Percentiles rank a stretch among this genome's conserved stretches.
Evolutionary conservation across 1,140 invertebrate species (phyloP).

Genomic region (Coptotermes formosanus): DNA sequence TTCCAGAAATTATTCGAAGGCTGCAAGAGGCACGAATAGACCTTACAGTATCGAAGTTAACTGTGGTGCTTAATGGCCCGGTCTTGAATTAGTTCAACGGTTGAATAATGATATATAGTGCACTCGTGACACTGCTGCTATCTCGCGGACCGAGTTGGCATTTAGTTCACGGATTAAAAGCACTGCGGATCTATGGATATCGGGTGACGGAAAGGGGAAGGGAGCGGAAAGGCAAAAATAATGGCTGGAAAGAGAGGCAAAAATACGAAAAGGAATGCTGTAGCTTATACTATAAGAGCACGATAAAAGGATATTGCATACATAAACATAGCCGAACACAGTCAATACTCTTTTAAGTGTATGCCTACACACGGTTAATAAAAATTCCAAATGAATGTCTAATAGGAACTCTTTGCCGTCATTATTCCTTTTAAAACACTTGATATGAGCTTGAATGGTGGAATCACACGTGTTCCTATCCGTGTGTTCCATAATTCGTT

Average conservation of each 20-base stretch:
- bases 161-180: background rate
- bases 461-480: too few relatives aligned
- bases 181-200: background rate
- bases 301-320: background rate
- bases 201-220: background rate
- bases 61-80: slow-evolving; percentile 3
- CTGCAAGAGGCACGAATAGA: background rate
- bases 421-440: too few relatives aligned
- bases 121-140: background rate
- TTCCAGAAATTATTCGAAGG: background rate
- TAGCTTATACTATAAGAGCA: background rate
- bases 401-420: background rate
- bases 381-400: background rate
- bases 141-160: background rate
- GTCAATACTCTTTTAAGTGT: background rate
- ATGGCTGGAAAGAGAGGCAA: background rate
- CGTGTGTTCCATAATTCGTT: too few relatives aligned
- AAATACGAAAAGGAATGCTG: background rate
- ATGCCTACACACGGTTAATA: background rate
- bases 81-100: background rate
- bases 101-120: background rate
- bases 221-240: background rate
- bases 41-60: background rate
- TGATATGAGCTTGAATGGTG: too few relatives aligned
- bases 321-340: background rate